Evolutionary conservation across 2,113 vertebrate species (phyloP), one percentile per base, ranked within the genome.

Genomic region (Noturus placidus): DNA sequence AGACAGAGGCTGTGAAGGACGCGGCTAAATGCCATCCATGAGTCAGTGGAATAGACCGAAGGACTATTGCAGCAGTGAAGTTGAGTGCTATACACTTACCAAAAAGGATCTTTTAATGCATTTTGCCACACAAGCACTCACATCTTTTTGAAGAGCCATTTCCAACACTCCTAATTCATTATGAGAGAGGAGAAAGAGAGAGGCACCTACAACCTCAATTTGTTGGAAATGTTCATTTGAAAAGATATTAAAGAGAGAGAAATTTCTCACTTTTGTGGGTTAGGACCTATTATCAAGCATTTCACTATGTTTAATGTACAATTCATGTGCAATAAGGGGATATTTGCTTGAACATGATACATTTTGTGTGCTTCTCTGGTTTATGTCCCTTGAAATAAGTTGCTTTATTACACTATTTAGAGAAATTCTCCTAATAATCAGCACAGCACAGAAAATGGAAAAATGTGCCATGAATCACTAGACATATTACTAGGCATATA

Each of bases 101-200:
- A 92, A 92, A 93, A 92, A 86, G 88, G 88, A 80, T 91, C 85
- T 87, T 91, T 92, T 90, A 90, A 93, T 91, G 84, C 83, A 90
- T 93, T 92, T 93, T 91, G 33, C 87, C 87, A 90, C 54, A 89
- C 87, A 86, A 92, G 57, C 91, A 91, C 88, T 90, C 87, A 87
- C 63, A 91, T 85, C 82, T 89, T 91, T 93, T 92, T 92, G 92
- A 93, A 92, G 92, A 86, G 57, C 84, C 69, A 91, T 50, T 89
- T 86, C 83, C 52, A 82, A 54, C 63, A 35, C 61, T 42, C 25
- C 33, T 70, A 27, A 52, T 87, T 67, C 22, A 80, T 80, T 69
- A 81, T 27, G 15, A 30, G 25, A 46, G 42, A 7, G 42, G 42
- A 46, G 70, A 61, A 76, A 85, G 54, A 74, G 27, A 65, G 15